Evolutionary conservation across 1,140 invertebrate genomes (phyloP).

Genomic region (Tetragnatha versicolor): DNA sequence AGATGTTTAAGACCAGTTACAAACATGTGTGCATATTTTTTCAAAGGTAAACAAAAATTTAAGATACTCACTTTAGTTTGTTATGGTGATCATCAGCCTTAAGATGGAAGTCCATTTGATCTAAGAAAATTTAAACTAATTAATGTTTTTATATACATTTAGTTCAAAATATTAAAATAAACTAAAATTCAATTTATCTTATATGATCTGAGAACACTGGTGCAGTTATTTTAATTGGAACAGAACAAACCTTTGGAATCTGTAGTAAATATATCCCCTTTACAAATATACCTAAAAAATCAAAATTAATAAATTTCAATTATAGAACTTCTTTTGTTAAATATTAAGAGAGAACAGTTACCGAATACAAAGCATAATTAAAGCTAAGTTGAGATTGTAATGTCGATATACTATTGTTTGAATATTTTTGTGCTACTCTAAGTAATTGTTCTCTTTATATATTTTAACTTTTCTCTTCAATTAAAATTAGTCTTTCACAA

Average conservation of each 20-base stretch:
- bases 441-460: too few relatives aligned
- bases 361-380: too few relatives aligned
- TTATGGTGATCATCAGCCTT: constrained; percentile 33
- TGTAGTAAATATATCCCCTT: constrained; percentile 21
- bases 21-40: too few relatives aligned
- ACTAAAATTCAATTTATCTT: too few relatives aligned
- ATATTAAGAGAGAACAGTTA: neutral
- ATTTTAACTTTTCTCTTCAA: too few relatives aligned
- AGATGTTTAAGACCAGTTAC: too few relatives aligned
- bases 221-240: neutral
- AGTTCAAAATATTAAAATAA: too few relatives aligned
- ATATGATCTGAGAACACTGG: too few relatives aligned
- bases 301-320: neutral
- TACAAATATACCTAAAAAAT: constrained; percentile 15
- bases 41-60: too few relatives aligned
- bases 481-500: neutral
- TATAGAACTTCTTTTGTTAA: neutral
- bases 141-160: neutral
- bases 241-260: constrained; percentile 19
- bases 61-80: constrained; percentile 19
- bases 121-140: constrained; percentile 18
- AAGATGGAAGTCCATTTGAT: constrained; percentile 19
- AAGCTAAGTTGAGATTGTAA: too few relatives aligned
- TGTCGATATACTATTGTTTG: too few relatives aligned
- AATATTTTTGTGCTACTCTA: too few relatives aligned